Evolutionary conservation across 2,888 invertebrate genomes (phyloP), one percentile per base, ranked within the genome.

Genomic region (Neoascia interrupta): DNA sequence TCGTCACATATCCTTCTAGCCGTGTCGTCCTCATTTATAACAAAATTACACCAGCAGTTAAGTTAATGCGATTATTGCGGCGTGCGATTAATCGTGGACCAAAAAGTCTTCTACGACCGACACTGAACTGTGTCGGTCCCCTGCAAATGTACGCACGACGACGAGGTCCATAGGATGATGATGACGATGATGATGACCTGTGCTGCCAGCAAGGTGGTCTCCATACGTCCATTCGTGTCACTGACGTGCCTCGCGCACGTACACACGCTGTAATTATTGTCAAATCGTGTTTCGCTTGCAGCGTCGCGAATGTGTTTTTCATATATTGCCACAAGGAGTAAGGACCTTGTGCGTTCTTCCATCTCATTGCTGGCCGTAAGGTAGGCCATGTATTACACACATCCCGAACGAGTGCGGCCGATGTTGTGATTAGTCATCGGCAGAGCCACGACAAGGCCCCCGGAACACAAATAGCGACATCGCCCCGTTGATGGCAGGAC

Each of bases 391-490:
- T 64, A 58, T 69, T 56, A 49, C 53, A 72, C 26, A 28, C 23
- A n/a, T 41, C 18, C 15, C 41, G 23, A 36, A 47, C 53, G 73
- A 68, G 66, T 73, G 79, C 66, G 56, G 45, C 60, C 72, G 73
- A 72, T 79, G 73, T 79, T 68, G 56, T 43, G 79, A 79, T 79
- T 79, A 79, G 73, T 79, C 79, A 79, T 68, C 66, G 49, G 15
- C 53, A 23, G 56, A 54, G 54, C 63, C 41, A 56, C 45, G 53
- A 53, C 47, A 41, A 3, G n/a, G 8, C n/a, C 58, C 23, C 34
- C 53, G 36, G 23, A 28, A 34, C 47, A 39, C 28, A 49, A 41
- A 45, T 45, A 41, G 28, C 39, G 26, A 53, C 66, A 61, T 73
- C 49, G 73, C 49, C 58, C 26, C 47, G 49, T 68, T 79, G 73